These are phyloP conservation scores for Mythimna albipuncta DNA, from an alignment of 2,888 invertebrate genomes.

Conservation along the genomic window DNA sequence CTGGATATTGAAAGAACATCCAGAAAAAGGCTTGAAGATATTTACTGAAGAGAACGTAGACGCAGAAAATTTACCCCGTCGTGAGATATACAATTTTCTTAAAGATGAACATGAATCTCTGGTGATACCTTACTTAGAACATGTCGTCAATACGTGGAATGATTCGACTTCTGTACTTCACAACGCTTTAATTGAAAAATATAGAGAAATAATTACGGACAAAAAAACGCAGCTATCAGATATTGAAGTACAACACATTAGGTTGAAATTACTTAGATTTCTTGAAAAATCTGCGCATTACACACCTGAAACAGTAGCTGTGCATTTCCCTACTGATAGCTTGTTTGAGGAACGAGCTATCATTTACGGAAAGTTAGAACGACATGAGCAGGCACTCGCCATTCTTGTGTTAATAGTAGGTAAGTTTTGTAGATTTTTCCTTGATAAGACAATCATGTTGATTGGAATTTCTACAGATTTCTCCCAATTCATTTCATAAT, in stretches of 20 bases:
- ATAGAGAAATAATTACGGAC: constrained; percentile 93
- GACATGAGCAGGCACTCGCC: constrained; percentile 97
- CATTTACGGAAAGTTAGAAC: constrained; percentile 96
- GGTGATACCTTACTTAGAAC: constrained; percentile 98
- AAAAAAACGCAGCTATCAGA: constrained; percentile 79
- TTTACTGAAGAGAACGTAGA: constrained; percentile 97
- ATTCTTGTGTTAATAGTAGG: constrained; percentile 97
- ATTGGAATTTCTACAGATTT: background rate
- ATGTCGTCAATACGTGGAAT: constrained; percentile 97
- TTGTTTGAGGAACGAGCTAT: constrained; percentile 98
- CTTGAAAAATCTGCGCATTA: constrained; percentile 95
- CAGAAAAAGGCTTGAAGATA: constrained; percentile 96
- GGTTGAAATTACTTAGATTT: constrained; percentile 93
- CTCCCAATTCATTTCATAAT: background rate
- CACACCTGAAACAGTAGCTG: constrained; percentile 95
- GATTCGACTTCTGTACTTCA: constrained; percentile 96
- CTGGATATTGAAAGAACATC: constrained; percentile 96
- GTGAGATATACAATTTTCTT: constrained; percentile 96
- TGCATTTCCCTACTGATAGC: constrained; percentile 96
- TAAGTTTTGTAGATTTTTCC: constrained; percentile 64
- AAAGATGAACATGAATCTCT: constrained; percentile 94
- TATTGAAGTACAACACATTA: constrained; percentile 82
- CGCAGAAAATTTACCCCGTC: constrained; percentile 96
- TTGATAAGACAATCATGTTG: background rate
- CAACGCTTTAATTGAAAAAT: constrained; percentile 97